Conservation (phyloP, 2,113 vertebrate species). For the Tapirus terrestris region DNA sequence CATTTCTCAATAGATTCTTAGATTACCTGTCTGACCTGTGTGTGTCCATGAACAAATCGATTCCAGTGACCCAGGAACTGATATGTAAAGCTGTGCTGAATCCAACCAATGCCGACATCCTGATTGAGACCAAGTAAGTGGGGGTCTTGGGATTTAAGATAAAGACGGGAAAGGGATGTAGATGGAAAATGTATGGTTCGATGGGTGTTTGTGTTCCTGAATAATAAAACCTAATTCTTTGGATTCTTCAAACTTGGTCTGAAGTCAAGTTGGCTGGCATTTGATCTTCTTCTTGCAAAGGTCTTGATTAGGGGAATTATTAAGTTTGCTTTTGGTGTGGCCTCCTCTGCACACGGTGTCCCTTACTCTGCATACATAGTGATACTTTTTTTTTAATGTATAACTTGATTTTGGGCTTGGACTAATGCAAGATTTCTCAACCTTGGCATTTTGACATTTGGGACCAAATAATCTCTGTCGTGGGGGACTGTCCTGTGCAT, state of each 20-base stretch:
- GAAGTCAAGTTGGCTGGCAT: background rate
- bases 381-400: background rate
- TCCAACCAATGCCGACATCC: constrained; percentile 95
- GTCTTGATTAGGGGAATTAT: too few species aligned
- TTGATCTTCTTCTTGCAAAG: background rate
- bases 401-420: background rate
- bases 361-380: background rate
- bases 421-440: background rate
- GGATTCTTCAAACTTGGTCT: background rate
- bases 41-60: constrained; percentile 99
- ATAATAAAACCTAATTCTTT: background rate
- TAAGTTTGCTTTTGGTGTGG: background rate
- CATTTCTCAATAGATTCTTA: constrained; percentile 90
- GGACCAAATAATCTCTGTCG: background rate
- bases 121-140: constrained; percentile 98
- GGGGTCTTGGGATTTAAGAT: background rate
- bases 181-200: fast-evolving
- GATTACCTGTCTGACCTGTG: constrained; percentile 99
- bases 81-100: constrained; percentile 98
- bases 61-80: constrained; percentile 98
- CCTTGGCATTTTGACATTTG: background rate
- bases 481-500: background rate
- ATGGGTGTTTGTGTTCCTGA: fast-evolving
- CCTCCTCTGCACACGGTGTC: background rate
- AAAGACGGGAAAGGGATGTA: fast-evolving